Conservation (phyloP, 2,113 vertebrate species). For the Oncorhynchus nerka region DNA sequence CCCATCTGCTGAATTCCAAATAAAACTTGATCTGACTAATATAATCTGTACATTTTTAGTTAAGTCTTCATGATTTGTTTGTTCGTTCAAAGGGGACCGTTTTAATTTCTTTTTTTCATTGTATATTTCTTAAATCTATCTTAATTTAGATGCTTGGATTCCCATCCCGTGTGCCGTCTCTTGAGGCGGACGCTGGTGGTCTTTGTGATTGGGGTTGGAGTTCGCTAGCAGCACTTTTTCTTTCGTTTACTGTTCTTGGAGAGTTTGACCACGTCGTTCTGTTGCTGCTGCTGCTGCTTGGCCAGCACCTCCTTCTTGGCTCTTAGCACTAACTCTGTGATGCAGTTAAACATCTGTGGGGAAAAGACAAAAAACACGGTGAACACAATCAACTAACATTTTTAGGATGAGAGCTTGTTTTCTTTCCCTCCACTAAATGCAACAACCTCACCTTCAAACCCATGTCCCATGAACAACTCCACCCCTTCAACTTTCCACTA, state of each 20-base stretch:
- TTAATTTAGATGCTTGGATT: slow-evolving; percentile 72
- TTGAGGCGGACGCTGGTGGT: slow-evolving; percentile 33
- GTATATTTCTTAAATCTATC: slow-evolving; percentile 64
- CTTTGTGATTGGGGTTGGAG: slow-evolving; percentile 32
- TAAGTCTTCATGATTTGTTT: slow-evolving; percentile 70
- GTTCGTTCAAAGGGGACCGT: slow-evolving; percentile 77
- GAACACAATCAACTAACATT: too few relatives aligned
- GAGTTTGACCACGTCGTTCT: slow-evolving; percentile 97
- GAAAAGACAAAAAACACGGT: background rate
- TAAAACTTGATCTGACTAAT: slow-evolving; percentile 71
- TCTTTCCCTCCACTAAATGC: background rate
- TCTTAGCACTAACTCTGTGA: slow-evolving; percentile 96
- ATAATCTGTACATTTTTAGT: slow-evolving; percentile 76
- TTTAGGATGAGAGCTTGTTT: background rate
- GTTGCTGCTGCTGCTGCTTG: slow-evolving; percentile 97
- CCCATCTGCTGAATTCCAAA: slow-evolving; percentile 67
- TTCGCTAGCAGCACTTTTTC: slow-evolving; percentile 95
- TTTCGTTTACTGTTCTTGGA: slow-evolving; percentile 98
- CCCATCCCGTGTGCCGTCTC: slow-evolving; percentile 43
- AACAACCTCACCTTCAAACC: too few relatives aligned
- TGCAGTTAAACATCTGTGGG: slow-evolving; percentile 99
- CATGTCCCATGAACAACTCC: background rate
- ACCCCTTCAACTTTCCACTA: background rate
- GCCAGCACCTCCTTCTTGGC: slow-evolving; percentile 98
- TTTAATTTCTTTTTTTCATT: slow-evolving; percentile 52